phyloP scores from a whole-genome alignment of 1,140 invertebrate species.

The Episyrphus balteatus region DNA sequence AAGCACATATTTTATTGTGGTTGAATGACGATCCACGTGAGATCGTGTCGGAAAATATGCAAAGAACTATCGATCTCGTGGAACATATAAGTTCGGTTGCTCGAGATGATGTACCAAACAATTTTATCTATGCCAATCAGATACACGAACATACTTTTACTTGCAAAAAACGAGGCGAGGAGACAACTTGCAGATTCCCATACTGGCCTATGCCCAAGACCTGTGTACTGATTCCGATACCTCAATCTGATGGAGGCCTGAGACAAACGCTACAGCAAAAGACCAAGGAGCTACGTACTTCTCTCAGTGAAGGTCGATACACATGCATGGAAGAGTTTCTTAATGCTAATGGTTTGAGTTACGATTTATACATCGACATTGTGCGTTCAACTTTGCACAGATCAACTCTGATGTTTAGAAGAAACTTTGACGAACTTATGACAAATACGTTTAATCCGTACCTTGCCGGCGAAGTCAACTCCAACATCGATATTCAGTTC shows the following conservation, averaged over 20 bases:
- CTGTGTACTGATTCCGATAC: slow-evolving; percentile 24
- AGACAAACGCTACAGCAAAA: slow-evolving; percentile 20
- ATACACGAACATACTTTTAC: slow-evolving; percentile 33
- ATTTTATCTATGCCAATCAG: slow-evolving; percentile 24
- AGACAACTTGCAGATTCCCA: slow-evolving; percentile 26
- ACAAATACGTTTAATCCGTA: slow-evolving; percentile 32
- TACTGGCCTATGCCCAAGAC: slow-evolving; percentile 18
- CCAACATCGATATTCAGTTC: slow-evolving; percentile 36
- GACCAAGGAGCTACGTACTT: slow-evolving; percentile 18
- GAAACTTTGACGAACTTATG: slow-evolving; percentile 23
- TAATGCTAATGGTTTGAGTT: slow-evolving; percentile 19
- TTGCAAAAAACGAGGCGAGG: slow-evolving; percentile 16
- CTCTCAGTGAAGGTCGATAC: slow-evolving; percentile 18
- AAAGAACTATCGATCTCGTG: slow-evolving; percentile 16
- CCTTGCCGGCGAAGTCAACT: slow-evolving; percentile 21
- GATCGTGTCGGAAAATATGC: slow-evolving; percentile 23
- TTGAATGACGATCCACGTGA: slow-evolving; percentile 21
- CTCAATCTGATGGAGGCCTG: slow-evolving; percentile 21
- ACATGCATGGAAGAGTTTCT: slow-evolving; percentile 15
- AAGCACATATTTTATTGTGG: slow-evolving; percentile 29
- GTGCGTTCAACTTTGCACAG: slow-evolving; percentile 25
- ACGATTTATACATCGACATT: slow-evolving; percentile 24
- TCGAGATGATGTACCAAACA: slow-evolving; percentile 9
- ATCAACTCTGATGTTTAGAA: slow-evolving; percentile 21
- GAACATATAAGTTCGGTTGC: slow-evolving; percentile 23